A percentile compares a stretch with the other conserved stretches of the same genome.
Conservation (phyloP, 2,113 vertebrate genomes). For the Mesocricetus auratus region DNA sequence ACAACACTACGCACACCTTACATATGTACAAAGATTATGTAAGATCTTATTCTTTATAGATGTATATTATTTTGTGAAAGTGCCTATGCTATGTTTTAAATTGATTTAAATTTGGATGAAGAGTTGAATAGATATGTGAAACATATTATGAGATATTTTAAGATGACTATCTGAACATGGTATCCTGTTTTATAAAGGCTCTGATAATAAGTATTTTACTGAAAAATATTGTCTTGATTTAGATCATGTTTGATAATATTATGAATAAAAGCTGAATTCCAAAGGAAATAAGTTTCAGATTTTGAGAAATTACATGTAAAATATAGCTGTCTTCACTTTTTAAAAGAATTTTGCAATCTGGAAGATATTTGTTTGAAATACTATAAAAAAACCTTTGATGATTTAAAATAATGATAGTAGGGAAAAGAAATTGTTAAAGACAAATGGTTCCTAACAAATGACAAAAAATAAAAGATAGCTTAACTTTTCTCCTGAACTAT, state of each 20-base stretch:
- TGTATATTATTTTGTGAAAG: neutral
- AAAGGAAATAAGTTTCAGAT: neutral
- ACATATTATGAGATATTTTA: neutral
- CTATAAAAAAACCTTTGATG: neutral
- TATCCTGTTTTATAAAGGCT: neutral
- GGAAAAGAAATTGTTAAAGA: neutral
- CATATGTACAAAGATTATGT: neutral
- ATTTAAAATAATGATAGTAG: neutral
- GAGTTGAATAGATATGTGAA: neutral
- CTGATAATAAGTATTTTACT: neutral
- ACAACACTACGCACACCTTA: neutral
- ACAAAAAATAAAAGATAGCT: neutral
- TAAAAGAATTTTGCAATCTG: neutral
- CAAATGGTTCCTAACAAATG: neutral
- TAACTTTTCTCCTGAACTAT: neutral
- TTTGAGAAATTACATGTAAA: neutral
- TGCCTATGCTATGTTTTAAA: neutral
- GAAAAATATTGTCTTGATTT: neutral
- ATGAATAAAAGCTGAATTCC: neutral
- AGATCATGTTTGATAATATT: neutral
- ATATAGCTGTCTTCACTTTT: neutral
- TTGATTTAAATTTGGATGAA: slow-evolving; percentile 8
- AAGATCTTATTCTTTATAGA: neutral
- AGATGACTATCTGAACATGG: neutral
- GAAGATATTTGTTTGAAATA: neutral